Evolutionary conservation across 2,888 invertebrate genomes (phyloP).

Genomic region (Leptinotarsa haldemani): DNA sequence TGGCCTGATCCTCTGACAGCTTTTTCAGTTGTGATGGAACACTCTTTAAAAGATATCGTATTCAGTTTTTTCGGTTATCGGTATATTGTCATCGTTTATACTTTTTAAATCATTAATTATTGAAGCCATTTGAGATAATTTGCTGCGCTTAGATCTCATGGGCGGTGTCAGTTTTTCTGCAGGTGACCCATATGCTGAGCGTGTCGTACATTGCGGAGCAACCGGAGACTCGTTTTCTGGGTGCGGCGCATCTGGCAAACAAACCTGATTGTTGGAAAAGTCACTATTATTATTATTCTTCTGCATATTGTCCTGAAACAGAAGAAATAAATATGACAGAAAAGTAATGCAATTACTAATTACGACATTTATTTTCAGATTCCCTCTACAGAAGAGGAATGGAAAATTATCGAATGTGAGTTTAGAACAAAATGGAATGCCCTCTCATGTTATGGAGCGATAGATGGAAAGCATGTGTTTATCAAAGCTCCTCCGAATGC

Average conservation of each 20-base stretch:
- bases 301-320: not conserved
- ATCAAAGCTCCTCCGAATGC: conserved; percentile 26
- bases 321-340: no score
- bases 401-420: conserved; percentile 22
- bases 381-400: conserved; percentile 23
- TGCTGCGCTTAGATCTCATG: conserved; percentile 19
- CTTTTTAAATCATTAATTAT: conserved; percentile 24
- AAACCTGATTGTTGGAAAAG: no score
- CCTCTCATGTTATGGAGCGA: conserved; percentile 24
- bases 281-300: no score
- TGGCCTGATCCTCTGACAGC: not conserved
- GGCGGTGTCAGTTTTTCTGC: conserved; percentile 19
- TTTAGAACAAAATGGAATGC: conserved; percentile 27
- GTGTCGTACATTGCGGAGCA: conserved; percentile 8
- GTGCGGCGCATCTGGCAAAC: no score
- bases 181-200: not conserved
- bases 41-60: conserved; percentile 15
- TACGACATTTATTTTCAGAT: not conserved
- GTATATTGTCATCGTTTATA: conserved; percentile 12
- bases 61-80: conserved; percentile 14
- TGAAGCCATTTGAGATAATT: conserved; percentile 19
- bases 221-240: not conserved
- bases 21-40: conserved; percentile 19
- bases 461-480: conserved; percentile 31
- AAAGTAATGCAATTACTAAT: not conserved